Base-by-base conservation (phyloP, 2,797 vertebrate species). In the Cryptoprocta ferox region DNA sequence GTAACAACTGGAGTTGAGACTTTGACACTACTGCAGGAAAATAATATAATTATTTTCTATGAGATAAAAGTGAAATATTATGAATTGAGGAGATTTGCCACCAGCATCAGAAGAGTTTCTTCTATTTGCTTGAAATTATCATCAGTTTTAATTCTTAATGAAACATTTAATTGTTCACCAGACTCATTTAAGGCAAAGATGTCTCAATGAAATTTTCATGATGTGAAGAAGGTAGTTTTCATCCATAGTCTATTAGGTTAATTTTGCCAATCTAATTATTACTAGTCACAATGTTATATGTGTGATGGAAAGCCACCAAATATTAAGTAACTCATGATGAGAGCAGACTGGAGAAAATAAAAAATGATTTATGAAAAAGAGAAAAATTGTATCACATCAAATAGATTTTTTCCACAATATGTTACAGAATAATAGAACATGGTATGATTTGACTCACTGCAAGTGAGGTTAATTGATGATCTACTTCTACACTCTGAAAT, bases 381-480 rank as follows among this genome's bases (percentile, higher is more conserved):
- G 53, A 39, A 71, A 15, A 91, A 53, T 56, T 48, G 10, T 97
- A 95, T 2, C 3, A 89, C 50, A 84, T 84, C 61, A 76, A 91
- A 85, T 83, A 84, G 82, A 66, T 6, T 95, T 97, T 90, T 86
- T 68, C 45, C 91, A 48, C 12, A 75, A 42, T 85, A 71, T 8
- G 39, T 61, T 88, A 15, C 16, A 91, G 61, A 94, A 26, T 39
- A 81, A 42, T 16, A 90, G 80, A 97, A 80, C 70, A 89, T 90
- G 56, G 71, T 88, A 75, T 37, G 35, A 28, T 96, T 95, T 65
- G 16, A 94, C 89, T 95, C 70, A 63, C 2, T 94, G 48, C 63
- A 45, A 66, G 65, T 82, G 94, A 97, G 35, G 35, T 95, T 97
- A 97, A 84, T 90, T 97, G 61, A 89, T 97, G 92, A 92, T 91